phyloP scores from a whole-genome alignment of 2,797 vertebrate species.

The Decapterus maruadsi region DNA sequence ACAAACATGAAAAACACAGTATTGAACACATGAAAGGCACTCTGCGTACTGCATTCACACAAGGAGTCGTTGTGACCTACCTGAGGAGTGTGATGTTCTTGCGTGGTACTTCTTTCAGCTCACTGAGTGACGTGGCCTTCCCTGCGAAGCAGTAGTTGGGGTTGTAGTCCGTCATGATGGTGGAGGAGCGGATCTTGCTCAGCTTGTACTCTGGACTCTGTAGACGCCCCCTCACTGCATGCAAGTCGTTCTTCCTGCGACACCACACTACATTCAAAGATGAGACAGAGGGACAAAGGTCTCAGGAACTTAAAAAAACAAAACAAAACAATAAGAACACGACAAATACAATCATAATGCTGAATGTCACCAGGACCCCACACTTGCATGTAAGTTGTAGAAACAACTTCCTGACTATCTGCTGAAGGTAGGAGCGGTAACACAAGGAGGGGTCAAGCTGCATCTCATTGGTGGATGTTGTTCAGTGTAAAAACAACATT shows the following conservation, averaged over 20 bases:
- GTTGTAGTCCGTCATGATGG: slow-evolving; percentile 95
- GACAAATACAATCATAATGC: slow-evolving; percentile 1
- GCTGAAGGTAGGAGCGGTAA: slow-evolving; percentile 74
- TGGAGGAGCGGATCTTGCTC: slow-evolving; percentile 93
- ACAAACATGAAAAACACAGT: slow-evolving; percentile 38
- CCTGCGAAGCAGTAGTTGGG: slow-evolving; percentile 95
- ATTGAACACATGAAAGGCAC: not conserved
- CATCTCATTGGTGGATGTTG: slow-evolving; percentile 5
- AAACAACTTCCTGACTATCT: slow-evolving; percentile 45
- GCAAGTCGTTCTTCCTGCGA: slow-evolving; percentile 90
- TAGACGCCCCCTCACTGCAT: slow-evolving; percentile 87
- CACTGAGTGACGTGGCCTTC: slow-evolving; percentile 86
- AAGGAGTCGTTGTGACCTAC: slow-evolving; percentile 63
- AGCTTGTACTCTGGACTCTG: slow-evolving; percentile 93
- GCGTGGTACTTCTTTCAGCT: slow-evolving; percentile 92
- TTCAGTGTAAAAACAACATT: too few species aligned
- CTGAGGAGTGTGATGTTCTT: slow-evolving; percentile 93
- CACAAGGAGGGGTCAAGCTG: slow-evolving; percentile 69
- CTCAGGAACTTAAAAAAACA: not conserved
- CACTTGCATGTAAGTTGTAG: slow-evolving; percentile 32
- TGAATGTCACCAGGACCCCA: slow-evolving; percentile 34
- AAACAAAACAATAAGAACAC: too few species aligned
- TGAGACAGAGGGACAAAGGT: slow-evolving; percentile 10
- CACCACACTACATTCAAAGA: slow-evolving; percentile 88
- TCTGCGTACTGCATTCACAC: too few species aligned